Conservation (phyloP, 2,797 vertebrate genomes). For the Etheostoma nigrum region DNA sequence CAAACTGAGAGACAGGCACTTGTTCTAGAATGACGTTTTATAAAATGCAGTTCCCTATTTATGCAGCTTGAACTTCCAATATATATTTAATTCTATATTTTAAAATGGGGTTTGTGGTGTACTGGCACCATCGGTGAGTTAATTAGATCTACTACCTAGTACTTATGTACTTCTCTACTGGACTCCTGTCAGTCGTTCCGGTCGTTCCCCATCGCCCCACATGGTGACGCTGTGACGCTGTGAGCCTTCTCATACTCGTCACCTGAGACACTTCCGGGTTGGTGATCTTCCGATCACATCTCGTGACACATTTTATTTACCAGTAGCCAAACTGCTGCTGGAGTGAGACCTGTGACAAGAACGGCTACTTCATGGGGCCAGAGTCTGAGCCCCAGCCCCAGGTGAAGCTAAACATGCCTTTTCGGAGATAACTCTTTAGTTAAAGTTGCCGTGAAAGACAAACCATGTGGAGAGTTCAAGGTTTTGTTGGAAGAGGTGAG, state of each 20-base stretch:
- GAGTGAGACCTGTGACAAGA: accelerated
- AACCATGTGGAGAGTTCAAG: constrained; percentile 84
- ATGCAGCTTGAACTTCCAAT: neutral
- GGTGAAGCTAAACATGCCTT: neutral
- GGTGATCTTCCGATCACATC: neutral
- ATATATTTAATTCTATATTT: too few species aligned
- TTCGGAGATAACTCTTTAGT: neutral
- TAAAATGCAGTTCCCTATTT: neutral
- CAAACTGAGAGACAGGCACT: too few species aligned
- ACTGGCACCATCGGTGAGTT: neutral
- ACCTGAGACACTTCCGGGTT: constrained; percentile 52
- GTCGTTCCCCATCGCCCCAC: too few species aligned
- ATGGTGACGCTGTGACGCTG: neutral
- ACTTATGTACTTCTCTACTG: too few species aligned
- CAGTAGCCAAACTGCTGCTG: neutral
- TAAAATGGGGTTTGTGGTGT: neutral
- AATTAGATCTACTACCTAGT: neutral
- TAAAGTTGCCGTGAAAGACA: constrained; percentile 24
- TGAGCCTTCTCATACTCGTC: constrained; percentile 22
- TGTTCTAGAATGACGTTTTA: neutral
- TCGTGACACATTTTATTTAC: constrained; percentile 49
- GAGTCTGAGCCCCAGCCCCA: neutral
- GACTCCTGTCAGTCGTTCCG: too few species aligned
- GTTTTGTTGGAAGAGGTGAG: constrained; percentile 83
- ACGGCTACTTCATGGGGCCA: neutral